phyloP scores from a whole-genome alignment of 1,140 invertebrate genomes.

The Drosophila oshimai region DNA sequence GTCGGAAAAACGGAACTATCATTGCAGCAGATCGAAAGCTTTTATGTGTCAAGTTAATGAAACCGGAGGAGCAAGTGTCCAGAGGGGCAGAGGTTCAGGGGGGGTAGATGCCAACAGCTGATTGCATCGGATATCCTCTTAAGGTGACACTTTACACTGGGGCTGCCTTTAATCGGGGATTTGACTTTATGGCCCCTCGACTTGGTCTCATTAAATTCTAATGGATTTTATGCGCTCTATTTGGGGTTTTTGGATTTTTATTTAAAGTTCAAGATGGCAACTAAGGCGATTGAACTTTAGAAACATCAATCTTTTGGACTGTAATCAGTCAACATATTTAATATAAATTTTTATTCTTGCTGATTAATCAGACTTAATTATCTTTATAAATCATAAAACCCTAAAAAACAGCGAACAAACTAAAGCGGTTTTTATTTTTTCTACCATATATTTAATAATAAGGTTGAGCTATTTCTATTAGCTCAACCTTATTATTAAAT shows the following conservation, averaged over 20 bases:
- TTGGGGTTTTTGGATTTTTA: not conserved
- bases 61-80: not conserved
- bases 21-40: conserved; percentile 49
- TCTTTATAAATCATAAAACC: no score
- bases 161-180: conserved; percentile 9
- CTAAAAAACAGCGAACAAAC: no score
- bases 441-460: no score
- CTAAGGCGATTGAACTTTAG: not conserved
- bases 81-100: not conserved
- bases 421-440: no score
- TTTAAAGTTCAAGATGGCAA: not conserved
- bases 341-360: not conserved
- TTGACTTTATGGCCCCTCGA: conserved; percentile 10
- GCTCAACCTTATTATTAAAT: no score
- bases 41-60: conserved; percentile 52
- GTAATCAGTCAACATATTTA: not conserved
- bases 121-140: conserved; percentile 40
- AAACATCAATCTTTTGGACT: not conserved
- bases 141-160: not conserved
- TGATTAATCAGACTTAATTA: no score
- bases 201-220: conserved; percentile 6
- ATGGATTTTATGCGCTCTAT: not conserved
- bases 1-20: conserved; percentile 10
- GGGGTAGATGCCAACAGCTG: conserved; percentile 41
- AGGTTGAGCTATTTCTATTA: no score